Evolutionary conservation across 1,140 invertebrate genomes (phyloP), one percentile per base, ranked within the genome.

Genomic region (Pomacea maculata): DNA sequence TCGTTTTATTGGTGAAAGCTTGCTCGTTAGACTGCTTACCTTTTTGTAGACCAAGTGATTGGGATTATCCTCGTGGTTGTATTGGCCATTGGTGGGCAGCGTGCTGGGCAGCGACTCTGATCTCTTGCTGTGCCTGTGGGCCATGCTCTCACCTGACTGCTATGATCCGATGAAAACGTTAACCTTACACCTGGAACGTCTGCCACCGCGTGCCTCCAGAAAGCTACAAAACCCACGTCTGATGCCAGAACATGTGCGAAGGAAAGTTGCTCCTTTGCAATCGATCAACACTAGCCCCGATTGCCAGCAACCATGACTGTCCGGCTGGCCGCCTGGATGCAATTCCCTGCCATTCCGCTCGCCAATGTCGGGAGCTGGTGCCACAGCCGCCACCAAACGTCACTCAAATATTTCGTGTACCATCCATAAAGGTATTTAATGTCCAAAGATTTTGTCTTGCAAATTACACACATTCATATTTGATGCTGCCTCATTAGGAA

Each of bases 31-130:
- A 78, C 29, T 10, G 80, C 86, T 70, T 81, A 88, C 87, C 87
- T 88, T 87, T 80, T 87, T 88, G 65, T 87, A 88, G 2, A 87
- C 87, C 63, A 87, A 77, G 68, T 86, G 81, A 65, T 88, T 88
- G 17, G 87, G 87, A 70, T 86, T 88, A 67, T 88, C 86, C 78
- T 87, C 86, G 54, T 85, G 84, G 14, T 75, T 84, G 55, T 86
- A 85, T 75, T 88, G 87, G n/a, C 87, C 86, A 83, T 88, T 88
- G 19, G 86, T 84, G 82, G 86, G 85, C 80, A 86, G 83, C 54
- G 84, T 83, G 64, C 81, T 84, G 34, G 86, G 85, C 79, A 86
- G 82, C 65, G 85, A 84, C 52, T 88, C 86, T 14, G 86, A 83
- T 78, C 85, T 83, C 52, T 80, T 83, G 68, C 80, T 82, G 74